Percentiles rank a stretch among this genome's conserved stretches.
These are phyloP conservation scores for Chloebia gouldiae DNA, from an alignment of 2,113 vertebrate species.

Conservation along the genomic window DNA sequence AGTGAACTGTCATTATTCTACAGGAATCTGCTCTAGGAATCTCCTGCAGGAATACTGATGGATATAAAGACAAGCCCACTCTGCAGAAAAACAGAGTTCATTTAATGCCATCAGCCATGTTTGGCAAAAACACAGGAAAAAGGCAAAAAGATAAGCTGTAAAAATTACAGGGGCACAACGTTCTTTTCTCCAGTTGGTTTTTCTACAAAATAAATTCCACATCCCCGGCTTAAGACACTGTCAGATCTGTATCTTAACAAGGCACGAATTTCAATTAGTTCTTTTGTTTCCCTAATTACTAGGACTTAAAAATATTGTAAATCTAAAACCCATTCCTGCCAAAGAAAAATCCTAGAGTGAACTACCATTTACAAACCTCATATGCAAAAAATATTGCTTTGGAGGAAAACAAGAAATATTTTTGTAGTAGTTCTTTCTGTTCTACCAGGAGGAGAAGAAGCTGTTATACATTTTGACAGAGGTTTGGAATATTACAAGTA, in stretches of 20 bases:
- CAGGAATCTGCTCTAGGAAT: background rate
- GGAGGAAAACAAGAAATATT: background rate
- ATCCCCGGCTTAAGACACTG: rapidly evolving
- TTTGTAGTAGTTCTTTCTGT: background rate
- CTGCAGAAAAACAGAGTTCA: background rate
- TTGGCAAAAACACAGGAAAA: background rate
- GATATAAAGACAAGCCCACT: background rate
- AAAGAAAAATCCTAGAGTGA: background rate
- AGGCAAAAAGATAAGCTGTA: background rate
- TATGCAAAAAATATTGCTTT: background rate
- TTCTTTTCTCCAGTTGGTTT: background rate
- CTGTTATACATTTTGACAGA: background rate
- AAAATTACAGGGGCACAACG: background rate
- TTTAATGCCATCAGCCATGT: background rate
- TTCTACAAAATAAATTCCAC: background rate
- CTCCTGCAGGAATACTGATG: background rate
- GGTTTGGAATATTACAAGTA: background rate
- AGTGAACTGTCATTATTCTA: background rate
- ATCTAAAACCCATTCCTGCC: background rate
- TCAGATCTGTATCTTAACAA: background rate
- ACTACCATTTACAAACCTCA: background rate
- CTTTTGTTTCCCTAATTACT: background rate
- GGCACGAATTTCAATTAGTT: background rate
- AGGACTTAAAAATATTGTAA: background rate
- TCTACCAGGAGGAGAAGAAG: background rate